Conservation (phyloP, 64 coral and sea anemone genomes). For the Dendronephthya gigantea region DNA sequence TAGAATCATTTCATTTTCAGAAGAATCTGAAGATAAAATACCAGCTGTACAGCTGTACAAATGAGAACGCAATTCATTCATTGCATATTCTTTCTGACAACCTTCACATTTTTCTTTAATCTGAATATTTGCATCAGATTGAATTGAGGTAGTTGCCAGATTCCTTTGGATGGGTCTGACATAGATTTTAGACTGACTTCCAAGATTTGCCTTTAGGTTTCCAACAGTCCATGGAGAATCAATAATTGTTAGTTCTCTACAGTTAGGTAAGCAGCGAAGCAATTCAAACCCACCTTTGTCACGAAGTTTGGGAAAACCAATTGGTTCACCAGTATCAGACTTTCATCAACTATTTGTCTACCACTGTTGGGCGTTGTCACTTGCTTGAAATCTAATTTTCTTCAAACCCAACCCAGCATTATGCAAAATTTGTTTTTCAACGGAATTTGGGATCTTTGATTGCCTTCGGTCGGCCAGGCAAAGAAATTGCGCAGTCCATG, state of each 20-base stretch:
- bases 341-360: no score
- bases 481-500: no score
- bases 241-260: constrained; percentile 13
- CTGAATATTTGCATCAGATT: neutral
- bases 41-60: neutral
- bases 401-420: no score
- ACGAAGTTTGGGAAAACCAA: no score
- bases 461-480: no score
- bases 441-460: no score
- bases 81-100: neutral
- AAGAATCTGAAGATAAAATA: neutral
- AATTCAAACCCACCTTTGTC: no score
- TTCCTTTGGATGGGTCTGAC: constrained; percentile 33
- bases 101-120: neutral
- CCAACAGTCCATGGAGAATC: constrained; percentile 20
- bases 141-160: constrained; percentile 20
- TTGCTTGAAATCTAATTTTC: no score
- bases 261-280: no score
- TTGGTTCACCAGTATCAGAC: no score
- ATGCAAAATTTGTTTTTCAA: no score
- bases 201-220: constrained; percentile 3
- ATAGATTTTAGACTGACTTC: constrained; percentile 34
- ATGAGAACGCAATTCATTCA: neutral
- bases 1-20: neutral
- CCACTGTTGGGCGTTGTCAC: no score